phyloP scores from a whole-genome alignment of 2,113 vertebrate genomes.

The Antidorcas marsupialis region DNA sequence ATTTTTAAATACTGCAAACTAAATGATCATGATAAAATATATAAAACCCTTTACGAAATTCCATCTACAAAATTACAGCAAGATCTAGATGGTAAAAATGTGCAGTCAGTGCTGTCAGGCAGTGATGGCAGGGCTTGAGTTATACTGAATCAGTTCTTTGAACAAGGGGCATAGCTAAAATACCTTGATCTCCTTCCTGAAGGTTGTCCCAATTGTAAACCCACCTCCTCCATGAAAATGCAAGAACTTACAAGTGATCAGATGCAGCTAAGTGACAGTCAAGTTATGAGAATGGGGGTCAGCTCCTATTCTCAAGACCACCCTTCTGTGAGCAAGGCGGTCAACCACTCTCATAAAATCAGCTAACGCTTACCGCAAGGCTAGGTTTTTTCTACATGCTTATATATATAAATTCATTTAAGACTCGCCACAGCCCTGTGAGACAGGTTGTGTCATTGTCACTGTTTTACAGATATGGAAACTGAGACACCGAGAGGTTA shows the following conservation, averaged over 20 bases:
- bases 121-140: neutral
- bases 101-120: neutral
- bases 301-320: neutral
- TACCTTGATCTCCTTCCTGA: neutral
- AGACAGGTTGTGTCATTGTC: neutral
- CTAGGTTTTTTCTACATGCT: neutral
- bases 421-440: neutral
- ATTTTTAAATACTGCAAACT: constrained; percentile 53
- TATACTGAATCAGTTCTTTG: neutral
- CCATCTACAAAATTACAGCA: constrained; percentile 32
- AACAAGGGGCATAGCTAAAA: neutral
- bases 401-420: neutral
- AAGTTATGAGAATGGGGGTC: neutral
- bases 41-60: constrained; percentile 42
- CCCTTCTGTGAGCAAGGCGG: neutral
- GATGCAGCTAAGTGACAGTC: neutral
- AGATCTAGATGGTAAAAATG: neutral
- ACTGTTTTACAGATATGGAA: neutral
- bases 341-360: neutral
- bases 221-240: neutral
- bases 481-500: neutral
- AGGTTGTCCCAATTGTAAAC: neutral
- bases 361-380: neutral
- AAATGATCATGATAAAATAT: constrained; percentile 1
- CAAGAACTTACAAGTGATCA: neutral